Evolutionary conservation across 2,888 invertebrate genomes (phyloP).

Genomic region (Spialia ferax): DNA sequence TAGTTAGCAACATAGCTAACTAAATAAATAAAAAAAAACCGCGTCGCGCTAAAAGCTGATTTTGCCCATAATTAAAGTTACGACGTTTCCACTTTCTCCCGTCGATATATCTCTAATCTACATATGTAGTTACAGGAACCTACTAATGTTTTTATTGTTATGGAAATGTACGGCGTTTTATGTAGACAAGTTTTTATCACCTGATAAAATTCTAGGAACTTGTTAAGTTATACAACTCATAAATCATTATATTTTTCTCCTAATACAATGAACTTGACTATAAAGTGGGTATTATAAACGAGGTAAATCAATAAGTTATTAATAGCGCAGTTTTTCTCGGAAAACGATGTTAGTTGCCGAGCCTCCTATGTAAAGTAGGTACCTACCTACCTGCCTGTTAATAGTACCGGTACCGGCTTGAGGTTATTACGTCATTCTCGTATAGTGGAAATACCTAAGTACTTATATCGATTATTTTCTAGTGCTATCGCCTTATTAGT

Average conservation of each 20-base stretch:
- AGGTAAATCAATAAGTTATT: constrained; percentile 25
- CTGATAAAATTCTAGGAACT: neutral
- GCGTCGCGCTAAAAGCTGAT: too few species aligned
- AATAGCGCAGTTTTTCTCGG: constrained; percentile 63
- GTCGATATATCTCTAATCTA: too few species aligned
- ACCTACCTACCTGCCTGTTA: neutral
- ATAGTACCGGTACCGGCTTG: neutral
- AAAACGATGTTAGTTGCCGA: constrained; percentile 50
- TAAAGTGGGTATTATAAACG: constrained; percentile 12
- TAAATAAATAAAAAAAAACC: too few species aligned
- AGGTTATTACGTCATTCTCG: neutral
- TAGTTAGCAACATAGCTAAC: too few species aligned
- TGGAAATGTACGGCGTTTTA: too few species aligned
- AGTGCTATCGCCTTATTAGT: too few species aligned
- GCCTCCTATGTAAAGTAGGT: constrained; percentile 47
- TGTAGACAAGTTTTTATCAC: too few species aligned
- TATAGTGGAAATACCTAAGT: neutral
- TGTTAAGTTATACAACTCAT: neutral
- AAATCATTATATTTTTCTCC: constrained; percentile 3
- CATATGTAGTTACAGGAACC: too few species aligned
- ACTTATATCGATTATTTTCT: too few species aligned
- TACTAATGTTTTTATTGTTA: too few species aligned
- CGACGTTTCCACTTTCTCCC: too few species aligned
- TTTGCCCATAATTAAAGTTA: too few species aligned
- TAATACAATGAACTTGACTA: constrained; percentile 7